Conservation (phyloP, 2,797 vertebrate species). For the Hapalemur alaotrensis region DNA sequence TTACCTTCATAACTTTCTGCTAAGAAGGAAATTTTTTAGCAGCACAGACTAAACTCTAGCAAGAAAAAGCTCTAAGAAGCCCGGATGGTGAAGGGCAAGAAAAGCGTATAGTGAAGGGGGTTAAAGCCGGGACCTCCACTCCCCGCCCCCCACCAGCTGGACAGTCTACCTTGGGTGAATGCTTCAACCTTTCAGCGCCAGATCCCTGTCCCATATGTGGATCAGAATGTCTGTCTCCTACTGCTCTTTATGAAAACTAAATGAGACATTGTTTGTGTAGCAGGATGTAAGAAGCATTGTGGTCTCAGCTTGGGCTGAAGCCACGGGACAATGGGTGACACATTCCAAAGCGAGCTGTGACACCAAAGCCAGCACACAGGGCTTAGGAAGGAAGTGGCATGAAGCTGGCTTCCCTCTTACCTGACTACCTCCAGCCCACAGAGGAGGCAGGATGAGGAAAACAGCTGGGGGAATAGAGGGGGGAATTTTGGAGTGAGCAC, state of each 20-base stretch:
- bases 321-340: not conserved
- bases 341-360: not conserved
- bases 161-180: not conserved
- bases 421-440: not conserved
- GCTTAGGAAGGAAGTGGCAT: not conserved
- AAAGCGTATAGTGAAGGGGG: accelerated
- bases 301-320: not conserved
- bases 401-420: not conserved
- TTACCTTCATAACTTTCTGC: not conserved
- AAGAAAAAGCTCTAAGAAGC: not conserved
- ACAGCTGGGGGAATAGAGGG: not conserved
- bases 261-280: not conserved
- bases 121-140: not conserved
- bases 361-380: not conserved
- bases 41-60: not conserved
- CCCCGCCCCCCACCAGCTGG: no score
- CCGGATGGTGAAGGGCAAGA: not conserved
- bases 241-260: not conserved
- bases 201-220: not conserved
- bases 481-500: not conserved
- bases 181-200: not conserved
- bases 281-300: not conserved
- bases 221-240: not conserved
- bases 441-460: not conserved
- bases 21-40: not conserved